These are phyloP conservation scores for Pseudorasbora parva DNA, from an alignment of 2,113 vertebrate species.

Conservation along the genomic window DNA sequence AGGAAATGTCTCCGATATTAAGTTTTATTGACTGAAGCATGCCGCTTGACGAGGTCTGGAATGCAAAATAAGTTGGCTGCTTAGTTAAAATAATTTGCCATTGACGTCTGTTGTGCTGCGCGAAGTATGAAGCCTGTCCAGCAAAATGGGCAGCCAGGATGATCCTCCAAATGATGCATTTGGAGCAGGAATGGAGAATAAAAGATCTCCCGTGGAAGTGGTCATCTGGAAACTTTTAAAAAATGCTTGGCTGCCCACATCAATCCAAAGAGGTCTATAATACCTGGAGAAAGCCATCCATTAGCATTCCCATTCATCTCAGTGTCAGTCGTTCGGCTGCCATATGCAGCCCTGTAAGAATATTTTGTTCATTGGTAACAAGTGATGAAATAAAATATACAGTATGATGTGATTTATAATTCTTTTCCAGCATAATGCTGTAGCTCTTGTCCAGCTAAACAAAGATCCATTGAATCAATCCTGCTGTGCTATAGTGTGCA, in stretches of 20 bases:
- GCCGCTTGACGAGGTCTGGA: background rate
- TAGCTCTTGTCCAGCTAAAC: background rate
- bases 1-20: constrained; percentile 16
- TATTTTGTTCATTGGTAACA: background rate
- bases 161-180: constrained; percentile 1
- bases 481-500: constrained; percentile 12
- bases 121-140: constrained; percentile 12
- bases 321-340: background rate
- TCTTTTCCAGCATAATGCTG: background rate
- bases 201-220: background rate
- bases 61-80: constrained; percentile 2
- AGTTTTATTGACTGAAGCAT: constrained; percentile 35
- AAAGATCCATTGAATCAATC: background rate
- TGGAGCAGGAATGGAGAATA: background rate
- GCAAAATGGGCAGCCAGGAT: background rate
- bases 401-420: background rate
- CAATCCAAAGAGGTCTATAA: constrained; percentile 31
- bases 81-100: background rate
- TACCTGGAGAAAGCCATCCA: constrained; percentile 18
- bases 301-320: constrained; percentile 33
- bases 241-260: constrained; percentile 47
- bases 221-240: constrained; percentile 4
- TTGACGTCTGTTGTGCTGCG: constrained; percentile 4
- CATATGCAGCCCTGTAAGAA: background rate
- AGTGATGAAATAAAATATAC: constrained; percentile 10